Percentiles rank a stretch among this genome's conserved stretches.
phyloP scores from a whole-genome alignment of 53 echinoderm and acorn worm genomes.

The Holothuria scabra region DNA sequence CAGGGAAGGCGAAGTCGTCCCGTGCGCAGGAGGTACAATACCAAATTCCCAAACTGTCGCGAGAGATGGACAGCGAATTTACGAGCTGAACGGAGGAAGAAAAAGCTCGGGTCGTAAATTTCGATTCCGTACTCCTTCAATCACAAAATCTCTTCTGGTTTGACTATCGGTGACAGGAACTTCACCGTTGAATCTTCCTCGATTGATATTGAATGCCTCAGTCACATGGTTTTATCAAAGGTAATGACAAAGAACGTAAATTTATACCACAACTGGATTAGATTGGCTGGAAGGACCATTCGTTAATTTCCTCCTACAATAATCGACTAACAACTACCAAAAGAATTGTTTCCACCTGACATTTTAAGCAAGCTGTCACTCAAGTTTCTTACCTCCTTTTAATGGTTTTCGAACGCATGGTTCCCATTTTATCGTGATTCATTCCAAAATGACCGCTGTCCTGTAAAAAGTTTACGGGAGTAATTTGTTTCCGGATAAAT shows the following conservation, averaged over 20 bases:
- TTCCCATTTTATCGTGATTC: constrained; percentile 34
- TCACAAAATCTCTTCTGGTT: constrained; percentile 26
- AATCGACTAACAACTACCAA: neutral
- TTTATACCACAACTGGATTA: constrained; percentile 19
- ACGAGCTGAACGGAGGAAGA: constrained; percentile 11
- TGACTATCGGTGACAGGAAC: constrained; percentile 25
- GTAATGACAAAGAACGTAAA: constrained; percentile 29
- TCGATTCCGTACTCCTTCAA: constrained; percentile 10
- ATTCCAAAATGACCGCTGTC: constrained; percentile 33
- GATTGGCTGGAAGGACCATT: neutral
- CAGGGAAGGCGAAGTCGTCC: neutral
- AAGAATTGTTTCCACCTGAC: neutral
- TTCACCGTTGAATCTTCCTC: constrained; percentile 3
- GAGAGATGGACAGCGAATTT: constrained; percentile 28
- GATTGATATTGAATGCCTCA: constrained; percentile 40
- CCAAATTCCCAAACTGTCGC: constrained; percentile 6
- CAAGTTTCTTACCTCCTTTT: neutral
- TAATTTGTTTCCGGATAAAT: constrained; percentile 29
- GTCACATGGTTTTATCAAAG: constrained; percentile 16
- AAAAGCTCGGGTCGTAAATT: constrained; percentile 25
- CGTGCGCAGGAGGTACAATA: constrained; percentile 3
- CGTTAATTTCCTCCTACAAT: constrained; percentile 22
- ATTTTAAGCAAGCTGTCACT: neutral
- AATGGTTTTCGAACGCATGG: constrained; percentile 32
- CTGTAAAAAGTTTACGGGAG: constrained; percentile 36